A percentile compares a stretch with the other conserved stretches of the same genome.
Evolutionary conservation across 2,797 vertebrate species (phyloP).

Genomic region (Rhinoraja longicauda): DNA sequence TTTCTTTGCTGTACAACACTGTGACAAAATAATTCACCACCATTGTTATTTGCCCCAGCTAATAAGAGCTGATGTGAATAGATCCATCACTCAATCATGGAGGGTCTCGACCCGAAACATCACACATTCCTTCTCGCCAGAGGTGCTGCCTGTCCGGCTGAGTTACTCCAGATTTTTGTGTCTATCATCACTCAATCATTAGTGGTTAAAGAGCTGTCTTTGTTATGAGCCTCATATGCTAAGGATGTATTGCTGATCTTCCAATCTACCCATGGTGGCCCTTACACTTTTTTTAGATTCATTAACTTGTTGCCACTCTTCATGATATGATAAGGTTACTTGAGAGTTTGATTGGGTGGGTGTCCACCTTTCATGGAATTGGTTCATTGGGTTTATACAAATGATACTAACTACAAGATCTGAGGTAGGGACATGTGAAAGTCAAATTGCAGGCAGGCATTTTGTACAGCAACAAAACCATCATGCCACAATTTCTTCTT

Average conservation of each 20-base stretch:
- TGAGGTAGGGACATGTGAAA: neutral
- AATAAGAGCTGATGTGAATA: slow-evolving; percentile 1
- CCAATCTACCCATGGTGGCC: too few species aligned
- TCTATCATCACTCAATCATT: too few species aligned
- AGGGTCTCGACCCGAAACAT: too few species aligned
- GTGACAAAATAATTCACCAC: too few species aligned
- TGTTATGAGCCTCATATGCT: too few species aligned
- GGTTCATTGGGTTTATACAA: neutral
- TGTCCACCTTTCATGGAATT: neutral
- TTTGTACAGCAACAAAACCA: neutral
- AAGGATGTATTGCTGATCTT: too few species aligned
- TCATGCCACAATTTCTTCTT: neutral
- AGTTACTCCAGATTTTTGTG: too few species aligned
- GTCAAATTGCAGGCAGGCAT: neutral
- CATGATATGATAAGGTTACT: neutral
- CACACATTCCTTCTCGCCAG: too few species aligned
- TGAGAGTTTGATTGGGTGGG: neutral
- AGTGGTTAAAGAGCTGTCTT: too few species aligned
- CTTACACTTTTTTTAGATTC: too few species aligned
- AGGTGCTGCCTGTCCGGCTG: too few species aligned
- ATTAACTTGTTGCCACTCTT: neutral
- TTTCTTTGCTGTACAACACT: too few species aligned
- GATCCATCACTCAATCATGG: neutral
- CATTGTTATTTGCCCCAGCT: neutral
- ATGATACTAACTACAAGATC: neutral